These are phyloP conservation scores for Megastigmus dorsalis DNA, from an alignment of 2,888 invertebrate genomes.

Conservation along the genomic window DNA sequence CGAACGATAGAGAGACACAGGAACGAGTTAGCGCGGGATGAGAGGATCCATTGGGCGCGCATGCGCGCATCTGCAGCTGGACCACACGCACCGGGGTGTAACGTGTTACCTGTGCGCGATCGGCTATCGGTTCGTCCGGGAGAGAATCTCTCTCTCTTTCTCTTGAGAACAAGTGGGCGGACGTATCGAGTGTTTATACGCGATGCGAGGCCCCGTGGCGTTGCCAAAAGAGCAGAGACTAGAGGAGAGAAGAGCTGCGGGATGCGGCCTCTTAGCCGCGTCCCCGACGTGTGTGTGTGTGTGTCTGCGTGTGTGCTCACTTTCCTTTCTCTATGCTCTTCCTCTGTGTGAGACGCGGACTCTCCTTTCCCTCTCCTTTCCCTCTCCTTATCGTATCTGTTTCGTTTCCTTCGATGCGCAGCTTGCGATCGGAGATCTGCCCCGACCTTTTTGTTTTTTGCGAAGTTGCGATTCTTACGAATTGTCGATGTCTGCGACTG, in stretches of 20 bases:
- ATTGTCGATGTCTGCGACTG: not conserved
- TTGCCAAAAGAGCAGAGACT: constrained; percentile 19
- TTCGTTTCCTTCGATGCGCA: too few relatives aligned
- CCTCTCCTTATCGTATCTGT: constrained; percentile 5
- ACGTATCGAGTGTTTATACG: constrained; percentile 43
- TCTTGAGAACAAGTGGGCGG: constrained; percentile 46
- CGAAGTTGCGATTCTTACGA: not conserved
- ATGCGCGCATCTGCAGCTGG: not conserved
- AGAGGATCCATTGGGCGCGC: not conserved
- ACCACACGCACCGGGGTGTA: constrained; percentile 19
- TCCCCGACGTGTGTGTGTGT: too few relatives aligned
- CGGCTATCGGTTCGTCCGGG: too few relatives aligned
- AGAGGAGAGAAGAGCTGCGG: not conserved
- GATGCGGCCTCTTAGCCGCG: constrained; percentile 35
- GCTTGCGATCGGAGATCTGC: too few relatives aligned
- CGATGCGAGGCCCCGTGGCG: not conserved
- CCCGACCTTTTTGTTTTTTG: too few relatives aligned
- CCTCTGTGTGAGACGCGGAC: not conserved
- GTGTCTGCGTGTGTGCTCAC: too few relatives aligned
- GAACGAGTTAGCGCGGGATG: too few relatives aligned
- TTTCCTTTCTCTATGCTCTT: constrained; percentile 19
- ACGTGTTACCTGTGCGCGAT: too few relatives aligned
- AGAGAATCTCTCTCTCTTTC: not conserved
- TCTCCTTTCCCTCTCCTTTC: not conserved
- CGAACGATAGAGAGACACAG: too few relatives aligned